A percentile compares a stretch with the other conserved stretches of the same genome.
phyloP scores from a whole-genome alignment of 2,797 vertebrate genomes.

The Artibeus lituratus region DNA sequence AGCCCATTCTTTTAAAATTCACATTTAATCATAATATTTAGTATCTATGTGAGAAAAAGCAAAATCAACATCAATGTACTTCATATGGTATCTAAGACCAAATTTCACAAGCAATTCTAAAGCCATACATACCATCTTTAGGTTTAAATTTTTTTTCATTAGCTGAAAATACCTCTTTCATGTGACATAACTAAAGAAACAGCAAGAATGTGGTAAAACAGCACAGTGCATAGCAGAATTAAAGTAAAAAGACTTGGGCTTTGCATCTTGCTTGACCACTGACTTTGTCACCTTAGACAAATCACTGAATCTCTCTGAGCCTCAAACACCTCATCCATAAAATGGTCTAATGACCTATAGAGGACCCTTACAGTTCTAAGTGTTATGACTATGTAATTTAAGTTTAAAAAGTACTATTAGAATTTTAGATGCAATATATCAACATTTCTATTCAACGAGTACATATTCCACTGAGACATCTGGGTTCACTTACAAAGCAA shows the following conservation, averaged over 20 bases:
- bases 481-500: neutral
- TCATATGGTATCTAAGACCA: neutral
- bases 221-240: neutral
- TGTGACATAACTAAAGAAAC: neutral
- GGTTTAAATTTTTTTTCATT: neutral
- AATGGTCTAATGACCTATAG: slow-evolving; percentile 34
- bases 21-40: slow-evolving; percentile 49
- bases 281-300: slow-evolving; percentile 36
- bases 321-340: slow-evolving; percentile 29
- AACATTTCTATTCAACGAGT: slow-evolving; percentile 24
- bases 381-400: slow-evolving; percentile 11
- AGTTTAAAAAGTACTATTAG: slow-evolving; percentile 30
- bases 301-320: slow-evolving; percentile 2
- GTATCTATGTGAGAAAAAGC: slow-evolving; percentile 20
- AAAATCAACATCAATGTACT: slow-evolving; percentile 22
- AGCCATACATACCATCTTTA: neutral
- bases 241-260: neutral
- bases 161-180: slow-evolving; percentile 32
- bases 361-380: slow-evolving; percentile 11
- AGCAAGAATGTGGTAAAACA: neutral
- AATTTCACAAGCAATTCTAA: slow-evolving; percentile 42
- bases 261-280: neutral
- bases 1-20: slow-evolving; percentile 43
- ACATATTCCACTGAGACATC: slow-evolving; percentile 15
- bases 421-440: slow-evolving; percentile 33